Conservation (phyloP, 2,888 invertebrate species). For the Leucoma salicis region DNA sequence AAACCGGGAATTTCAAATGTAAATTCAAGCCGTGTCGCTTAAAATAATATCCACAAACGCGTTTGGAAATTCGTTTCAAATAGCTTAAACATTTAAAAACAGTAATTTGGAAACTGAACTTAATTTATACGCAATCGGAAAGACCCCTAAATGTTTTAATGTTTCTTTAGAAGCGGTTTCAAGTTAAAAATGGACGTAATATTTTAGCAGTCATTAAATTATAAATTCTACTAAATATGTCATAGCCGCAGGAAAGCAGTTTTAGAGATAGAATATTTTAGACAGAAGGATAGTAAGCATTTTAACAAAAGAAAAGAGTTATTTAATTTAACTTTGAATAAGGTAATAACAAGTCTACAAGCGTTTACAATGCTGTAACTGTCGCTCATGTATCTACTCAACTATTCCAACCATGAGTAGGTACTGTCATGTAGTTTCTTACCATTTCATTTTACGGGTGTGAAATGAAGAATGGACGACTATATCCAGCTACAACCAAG, state of each 20-base stretch:
- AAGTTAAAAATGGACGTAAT: constrained; percentile 17
- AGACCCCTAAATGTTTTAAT: neutral
- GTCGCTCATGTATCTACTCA: too few relatives aligned
- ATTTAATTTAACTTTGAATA: too few relatives aligned
- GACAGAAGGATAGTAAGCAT: too few relatives aligned
- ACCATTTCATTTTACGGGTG: too few relatives aligned
- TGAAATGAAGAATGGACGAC: too few relatives aligned
- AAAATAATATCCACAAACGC: constrained; percentile 38
- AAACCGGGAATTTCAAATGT: constrained; percentile 35
- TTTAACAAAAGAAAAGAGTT: too few relatives aligned
- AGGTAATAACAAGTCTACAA: too few relatives aligned
- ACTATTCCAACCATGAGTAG: too few relatives aligned
- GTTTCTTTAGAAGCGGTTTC: constrained; percentile 2
- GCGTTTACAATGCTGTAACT: too few relatives aligned
- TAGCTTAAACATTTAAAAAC: constrained; percentile 57
- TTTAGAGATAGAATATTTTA: constrained; percentile 33
- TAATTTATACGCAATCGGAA: constrained; percentile 25
- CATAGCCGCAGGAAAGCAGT: constrained; percentile 57
- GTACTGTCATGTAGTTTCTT: too few relatives aligned
- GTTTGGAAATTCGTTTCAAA: constrained; percentile 53
- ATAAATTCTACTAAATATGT: constrained; percentile 53
- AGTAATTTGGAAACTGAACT: constrained; percentile 54
- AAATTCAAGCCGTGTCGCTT: constrained; percentile 43
- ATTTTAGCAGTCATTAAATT: constrained; percentile 56
- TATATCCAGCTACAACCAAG: too few relatives aligned